Percentiles rank a stretch among this genome's conserved stretches.
Evolutionary conservation across 2,113 vertebrate genomes (phyloP).

Genomic region (Sapajus apella): DNA sequence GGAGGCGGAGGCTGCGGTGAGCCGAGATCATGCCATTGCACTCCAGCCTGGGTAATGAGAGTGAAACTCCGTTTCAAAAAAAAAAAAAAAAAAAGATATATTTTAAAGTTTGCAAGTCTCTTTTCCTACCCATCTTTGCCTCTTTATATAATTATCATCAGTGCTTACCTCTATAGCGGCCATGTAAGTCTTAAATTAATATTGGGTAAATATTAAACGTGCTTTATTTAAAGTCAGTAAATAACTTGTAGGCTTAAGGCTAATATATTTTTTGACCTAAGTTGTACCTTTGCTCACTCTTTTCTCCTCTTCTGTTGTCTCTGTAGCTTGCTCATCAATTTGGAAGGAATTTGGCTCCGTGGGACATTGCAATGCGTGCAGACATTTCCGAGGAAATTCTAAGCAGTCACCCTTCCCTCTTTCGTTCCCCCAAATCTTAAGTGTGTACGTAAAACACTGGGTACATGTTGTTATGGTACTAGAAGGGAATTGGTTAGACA

Average conservation of each 20-base stretch:
- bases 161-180: neutral
- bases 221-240: neutral
- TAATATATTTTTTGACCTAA: neutral
- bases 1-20: too few relatives aligned
- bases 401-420: neutral
- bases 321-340: conserved; percentile 67
- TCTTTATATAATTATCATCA: neutral
- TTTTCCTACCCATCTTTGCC: neutral
- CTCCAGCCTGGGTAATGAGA: too few relatives aligned
- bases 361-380: conserved; percentile 46
- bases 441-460: conserved; percentile 57
- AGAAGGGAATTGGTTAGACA: neutral
- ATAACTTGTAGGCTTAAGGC: neutral
- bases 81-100: too few relatives aligned
- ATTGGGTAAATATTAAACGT: neutral
- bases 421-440: conserved; percentile 22
- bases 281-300: neutral
- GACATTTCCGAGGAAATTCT: conserved; percentile 67
- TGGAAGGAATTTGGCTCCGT: conserved; percentile 66
- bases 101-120: neutral
- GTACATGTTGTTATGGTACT: conserved; percentile 10
- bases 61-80: too few relatives aligned
- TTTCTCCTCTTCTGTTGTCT: conserved; percentile 22
- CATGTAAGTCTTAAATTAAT: neutral
- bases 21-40: too few relatives aligned